Evolutionary conservation across 2,888 invertebrate genomes (phyloP).

Genomic region (Napeogenes sylphis): DNA sequence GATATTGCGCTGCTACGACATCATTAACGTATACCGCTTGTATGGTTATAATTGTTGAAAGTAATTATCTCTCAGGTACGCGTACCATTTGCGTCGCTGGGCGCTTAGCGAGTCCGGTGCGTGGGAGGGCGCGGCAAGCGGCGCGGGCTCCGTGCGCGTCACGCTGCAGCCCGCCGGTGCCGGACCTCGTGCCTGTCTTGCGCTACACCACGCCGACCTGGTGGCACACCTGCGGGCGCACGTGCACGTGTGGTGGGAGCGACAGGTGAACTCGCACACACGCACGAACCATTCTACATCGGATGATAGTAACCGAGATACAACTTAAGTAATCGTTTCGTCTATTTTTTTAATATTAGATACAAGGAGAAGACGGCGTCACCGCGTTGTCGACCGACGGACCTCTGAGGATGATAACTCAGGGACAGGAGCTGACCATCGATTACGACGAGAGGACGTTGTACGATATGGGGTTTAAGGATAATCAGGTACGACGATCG

Average conservation of each 20-base stretch:
- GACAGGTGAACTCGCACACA: conserved; percentile 52
- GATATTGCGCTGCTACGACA: too few species aligned
- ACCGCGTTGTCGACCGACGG: conserved; percentile 86
- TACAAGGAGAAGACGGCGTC: conserved; percentile 72
- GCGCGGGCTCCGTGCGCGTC: conserved; percentile 79
- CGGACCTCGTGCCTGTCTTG: conserved; percentile 88
- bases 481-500: conserved; percentile 82
- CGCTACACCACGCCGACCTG: conserved; percentile 90
- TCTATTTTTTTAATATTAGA: conserved; percentile 41
- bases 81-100: conserved; percentile 93
- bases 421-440: conserved; percentile 94
- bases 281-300: conserved; percentile 57
- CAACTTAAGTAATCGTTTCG: too few species aligned
- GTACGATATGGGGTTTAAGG: conserved; percentile 95
- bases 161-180: conserved; percentile 93
- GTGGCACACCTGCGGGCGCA: conserved; percentile 95
- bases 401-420: conserved; percentile 93
- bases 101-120: conserved; percentile 90
- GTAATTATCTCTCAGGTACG: conserved; percentile 77
- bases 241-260: conserved; percentile 97
- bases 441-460: conserved; percentile 95
- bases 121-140: conserved; percentile 81
- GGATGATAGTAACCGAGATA: neutral
- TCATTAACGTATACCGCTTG: too few species aligned
- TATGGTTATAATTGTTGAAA: neutral